phyloP scores from a whole-genome alignment of 1,140 invertebrate species.

The Drosophila santomea region DNA sequence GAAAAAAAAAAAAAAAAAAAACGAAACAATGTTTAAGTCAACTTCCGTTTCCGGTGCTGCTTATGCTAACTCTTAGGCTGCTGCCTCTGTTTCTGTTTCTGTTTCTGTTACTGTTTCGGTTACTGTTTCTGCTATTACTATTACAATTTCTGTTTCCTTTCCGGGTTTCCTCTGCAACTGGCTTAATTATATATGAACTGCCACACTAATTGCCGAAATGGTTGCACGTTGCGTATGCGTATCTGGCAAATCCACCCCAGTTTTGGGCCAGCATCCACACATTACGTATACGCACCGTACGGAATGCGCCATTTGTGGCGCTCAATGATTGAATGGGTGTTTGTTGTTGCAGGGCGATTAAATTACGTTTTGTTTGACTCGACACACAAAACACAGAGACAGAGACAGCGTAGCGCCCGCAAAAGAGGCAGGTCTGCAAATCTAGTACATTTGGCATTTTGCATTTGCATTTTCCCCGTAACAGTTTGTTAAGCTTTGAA shows the following conservation, averaged over 20 bases:
- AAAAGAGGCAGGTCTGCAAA: constrained; percentile 23
- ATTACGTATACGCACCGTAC: constrained; percentile 35
- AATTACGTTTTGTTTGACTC: constrained; percentile 67
- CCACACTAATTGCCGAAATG: constrained; percentile 54
- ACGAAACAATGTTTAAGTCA: constrained; percentile 22
- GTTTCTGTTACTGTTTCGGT: background rate
- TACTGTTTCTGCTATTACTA: constrained; percentile 7
- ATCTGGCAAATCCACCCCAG: background rate
- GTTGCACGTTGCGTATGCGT: constrained; percentile 42
- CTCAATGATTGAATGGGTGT: constrained; percentile 54
- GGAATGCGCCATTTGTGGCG: constrained; percentile 50
- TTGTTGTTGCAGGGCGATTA: constrained; percentile 55
- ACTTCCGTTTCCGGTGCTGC: constrained; percentile 40
- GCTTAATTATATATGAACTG: constrained; percentile 50
- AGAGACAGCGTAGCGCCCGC: background rate
- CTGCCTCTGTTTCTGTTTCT: background rate
- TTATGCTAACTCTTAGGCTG: constrained; percentile 27
- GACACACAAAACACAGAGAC: constrained; percentile 14
- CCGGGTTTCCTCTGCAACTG: constrained; percentile 25
- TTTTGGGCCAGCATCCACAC: background rate
- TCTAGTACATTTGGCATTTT: constrained; percentile 65
- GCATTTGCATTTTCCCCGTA: constrained; percentile 72
- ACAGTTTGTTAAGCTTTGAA: constrained; percentile 82
- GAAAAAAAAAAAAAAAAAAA: background rate
- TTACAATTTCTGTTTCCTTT: constrained; percentile 35